A percentile compares a stretch with the other conserved stretches of the same genome.
phyloP scores from a whole-genome alignment of 2,797 vertebrate genomes.

The Danio choprae region DNA sequence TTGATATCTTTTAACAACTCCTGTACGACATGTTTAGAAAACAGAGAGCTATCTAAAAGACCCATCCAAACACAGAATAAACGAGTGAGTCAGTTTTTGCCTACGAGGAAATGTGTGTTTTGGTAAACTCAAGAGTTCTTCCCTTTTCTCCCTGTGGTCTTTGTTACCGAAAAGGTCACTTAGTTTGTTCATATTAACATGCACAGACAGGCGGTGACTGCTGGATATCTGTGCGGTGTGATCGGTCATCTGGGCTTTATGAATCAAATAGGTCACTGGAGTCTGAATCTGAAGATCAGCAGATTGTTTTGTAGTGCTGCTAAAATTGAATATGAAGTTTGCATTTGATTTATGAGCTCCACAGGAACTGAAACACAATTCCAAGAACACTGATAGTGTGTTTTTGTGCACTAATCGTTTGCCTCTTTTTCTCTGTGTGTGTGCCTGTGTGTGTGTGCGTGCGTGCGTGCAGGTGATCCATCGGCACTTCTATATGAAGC shows the following conservation, averaged over 20 bases:
- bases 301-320: constrained; percentile 13
- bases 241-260: constrained; percentile 20
- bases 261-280: constrained; percentile 29
- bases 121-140: neutral
- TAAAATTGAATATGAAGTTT: constrained; percentile 19
- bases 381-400: neutral
- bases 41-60: neutral
- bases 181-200: constrained; percentile 48
- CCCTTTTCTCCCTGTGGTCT: constrained; percentile 40
- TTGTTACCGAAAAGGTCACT: constrained; percentile 71
- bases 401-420: neutral
- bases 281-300: constrained; percentile 1
- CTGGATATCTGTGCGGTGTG: constrained; percentile 1
- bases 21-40: constrained; percentile 1
- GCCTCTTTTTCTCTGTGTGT: no score
- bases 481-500: constrained; percentile 98
- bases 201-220: constrained; percentile 16
- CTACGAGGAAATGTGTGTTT: constrained; percentile 14
- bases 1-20: neutral
- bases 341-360: constrained; percentile 27
- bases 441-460: constrained; percentile 2
- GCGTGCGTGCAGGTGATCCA: constrained; percentile 88
- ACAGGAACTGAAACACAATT: neutral
- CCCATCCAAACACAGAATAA: neutral
- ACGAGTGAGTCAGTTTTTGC: neutral